These are phyloP conservation scores for Drosophila sordidula DNA, from an alignment of 2,888 invertebrate species.

Conservation along the genomic window DNA sequence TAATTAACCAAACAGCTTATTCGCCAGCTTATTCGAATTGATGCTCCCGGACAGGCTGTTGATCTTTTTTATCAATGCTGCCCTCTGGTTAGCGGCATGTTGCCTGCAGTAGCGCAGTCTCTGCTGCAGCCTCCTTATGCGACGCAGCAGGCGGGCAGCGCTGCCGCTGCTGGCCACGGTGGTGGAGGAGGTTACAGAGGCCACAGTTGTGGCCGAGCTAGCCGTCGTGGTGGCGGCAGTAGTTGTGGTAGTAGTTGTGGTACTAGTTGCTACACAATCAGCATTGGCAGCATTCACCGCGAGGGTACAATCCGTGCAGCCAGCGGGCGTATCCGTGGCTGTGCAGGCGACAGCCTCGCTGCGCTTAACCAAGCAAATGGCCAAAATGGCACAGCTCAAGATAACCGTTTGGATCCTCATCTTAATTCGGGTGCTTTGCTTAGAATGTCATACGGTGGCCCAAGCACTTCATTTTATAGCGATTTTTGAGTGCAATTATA, in stretches of 20 bases:
- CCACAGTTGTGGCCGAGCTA: neutral
- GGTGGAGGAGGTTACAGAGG: conserved; percentile 2
- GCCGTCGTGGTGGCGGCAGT: neutral
- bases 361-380: conserved; percentile 5
- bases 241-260: too few species aligned
- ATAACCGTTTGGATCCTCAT: conserved; percentile 19
- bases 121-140: neutral
- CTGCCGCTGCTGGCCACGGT: neutral
- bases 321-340: neutral
- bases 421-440: neutral
- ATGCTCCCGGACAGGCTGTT: neutral
- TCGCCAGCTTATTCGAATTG: conserved; percentile 6
- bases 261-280: too few species aligned
- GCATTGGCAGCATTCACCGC: too few species aligned
- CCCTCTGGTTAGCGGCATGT: neutral
- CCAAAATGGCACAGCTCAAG: conserved; percentile 11
- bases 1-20: conserved; percentile 22
- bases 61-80: conserved; percentile 2
- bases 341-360: conserved; percentile 16
- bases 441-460: neutral
- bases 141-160: conserved; percentile 13
- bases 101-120: neutral
- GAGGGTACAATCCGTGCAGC: too few species aligned
- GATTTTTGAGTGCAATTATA: conserved; percentile 1
- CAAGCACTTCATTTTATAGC: conserved; percentile 21